Base-by-base conservation (phyloP, 2,113 vertebrate genomes). In the Lanius ludovicianus region DNA sequence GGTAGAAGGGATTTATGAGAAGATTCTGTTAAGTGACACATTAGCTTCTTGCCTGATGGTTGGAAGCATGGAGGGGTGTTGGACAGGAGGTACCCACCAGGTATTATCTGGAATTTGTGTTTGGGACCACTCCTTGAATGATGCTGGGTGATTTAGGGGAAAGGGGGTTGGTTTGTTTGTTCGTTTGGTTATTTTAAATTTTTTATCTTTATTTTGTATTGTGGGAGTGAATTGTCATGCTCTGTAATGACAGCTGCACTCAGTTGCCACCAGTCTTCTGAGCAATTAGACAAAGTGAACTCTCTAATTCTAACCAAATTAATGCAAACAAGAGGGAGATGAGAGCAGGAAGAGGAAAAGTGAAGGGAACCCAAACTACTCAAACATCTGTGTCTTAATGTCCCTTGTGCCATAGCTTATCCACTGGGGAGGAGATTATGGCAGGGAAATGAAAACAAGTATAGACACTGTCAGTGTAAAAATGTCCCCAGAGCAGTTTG, bases 391-490 rank as follows among this genome's bases (percentile, higher is more conserved):
- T 89, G 69, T 57, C 46, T 70, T n/a, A 19, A 11, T 60, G 65
- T 75, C 68, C 35, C 59, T 89, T 4, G 2, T 85, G 52, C 68
- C n/a, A 9, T 7, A 63, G 37, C 6, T 90, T 80, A 63, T 63
- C 79, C 10, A 0, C 55, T 25, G 30, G n/a, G 35, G 67, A 88
- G 60, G 86, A 88, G 63, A 93, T 78, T 77, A 86, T 55, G 63
- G 79, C 76, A 80, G 35, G 55, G 55, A 93, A 94, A 90, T 73
- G 64, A 81, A 86, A 96, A 76, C n/a, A 73, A 78, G 24, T 35
- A 23, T 15, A 35, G 78, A 30, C 41, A 53, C 18, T 70, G 50
- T 60, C 83, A 77, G 33, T 0, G 0, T 69, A 39, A 90, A 92
- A 86, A 59, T 23, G 15, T 88, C 64, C 68, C 83, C 55, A 46